Conservation (phyloP, 1,140 invertebrate species). For the Brachionus rotundiformis region DNA sequence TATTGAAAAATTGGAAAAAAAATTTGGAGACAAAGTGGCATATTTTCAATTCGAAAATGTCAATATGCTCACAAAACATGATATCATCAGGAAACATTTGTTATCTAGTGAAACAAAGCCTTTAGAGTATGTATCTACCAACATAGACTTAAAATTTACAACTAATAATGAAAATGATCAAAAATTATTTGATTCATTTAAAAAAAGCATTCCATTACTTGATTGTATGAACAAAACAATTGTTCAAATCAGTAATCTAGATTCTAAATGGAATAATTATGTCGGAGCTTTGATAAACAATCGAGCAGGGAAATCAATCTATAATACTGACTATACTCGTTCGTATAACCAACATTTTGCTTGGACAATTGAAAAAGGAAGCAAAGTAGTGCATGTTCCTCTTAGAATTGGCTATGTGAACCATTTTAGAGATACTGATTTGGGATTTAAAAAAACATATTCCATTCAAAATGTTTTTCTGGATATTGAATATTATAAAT, state of each 20-base stretch:
- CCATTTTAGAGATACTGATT: constrained; percentile 11
- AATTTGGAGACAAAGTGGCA: background rate
- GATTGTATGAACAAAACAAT: constrained; percentile 11
- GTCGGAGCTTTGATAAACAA: background rate
- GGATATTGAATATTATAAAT: constrained; percentile 35
- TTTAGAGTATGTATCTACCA: background rate
- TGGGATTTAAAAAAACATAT: background rate
- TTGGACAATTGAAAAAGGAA: background rate
- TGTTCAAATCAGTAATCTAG: background rate
- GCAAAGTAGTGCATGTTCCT: background rate
- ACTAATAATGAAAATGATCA: background rate
- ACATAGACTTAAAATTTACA: background rate
- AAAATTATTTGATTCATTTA: background rate
- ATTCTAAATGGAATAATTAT: background rate
- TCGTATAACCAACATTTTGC: constrained; percentile 45
- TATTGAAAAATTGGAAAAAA: background rate
- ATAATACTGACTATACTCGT: background rate
- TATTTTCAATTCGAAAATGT: constrained; percentile 42
- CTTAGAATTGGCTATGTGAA: background rate
- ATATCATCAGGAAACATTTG: background rate
- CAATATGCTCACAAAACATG: background rate
- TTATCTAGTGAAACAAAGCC: background rate
- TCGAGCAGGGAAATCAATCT: constrained; percentile 28
- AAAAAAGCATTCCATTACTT: background rate
- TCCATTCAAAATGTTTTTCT: background rate